Conservation (phyloP, 1,140 invertebrate genomes). For the Periplaneta americana region DNA sequence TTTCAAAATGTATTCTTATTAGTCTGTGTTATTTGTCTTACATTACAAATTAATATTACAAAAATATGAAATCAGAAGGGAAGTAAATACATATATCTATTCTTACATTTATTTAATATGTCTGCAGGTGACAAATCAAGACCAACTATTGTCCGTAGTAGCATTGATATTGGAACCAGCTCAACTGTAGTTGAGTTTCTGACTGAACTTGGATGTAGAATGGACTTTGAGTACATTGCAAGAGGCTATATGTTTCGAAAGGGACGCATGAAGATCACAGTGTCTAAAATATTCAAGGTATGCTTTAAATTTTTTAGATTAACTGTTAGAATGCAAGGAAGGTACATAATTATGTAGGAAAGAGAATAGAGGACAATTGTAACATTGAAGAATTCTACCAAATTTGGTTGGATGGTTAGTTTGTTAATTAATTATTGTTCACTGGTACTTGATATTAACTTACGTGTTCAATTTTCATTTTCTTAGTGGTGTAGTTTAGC, state of each 20-base stretch:
- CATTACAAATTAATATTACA: not conserved
- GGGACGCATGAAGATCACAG: slow-evolving; percentile 94
- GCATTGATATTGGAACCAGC: slow-evolving; percentile 87
- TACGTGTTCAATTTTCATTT: no score
- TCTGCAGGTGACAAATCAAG: slow-evolving; percentile 69
- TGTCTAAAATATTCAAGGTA: slow-evolving; percentile 88
- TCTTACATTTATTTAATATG: slow-evolving; percentile 1
- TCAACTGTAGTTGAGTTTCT: slow-evolving; percentile 87
- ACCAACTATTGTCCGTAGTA: slow-evolving; percentile 83
- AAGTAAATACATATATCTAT: not conserved
- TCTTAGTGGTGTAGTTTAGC: no score
- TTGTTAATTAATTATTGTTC: no score
- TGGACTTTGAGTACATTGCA: slow-evolving; percentile 91
- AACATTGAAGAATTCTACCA: no score
- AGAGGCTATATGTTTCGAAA: slow-evolving; percentile 95
- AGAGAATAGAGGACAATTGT: no score
- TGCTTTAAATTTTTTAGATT: no score
- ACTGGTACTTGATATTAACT: no score
- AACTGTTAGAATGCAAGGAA: no score
- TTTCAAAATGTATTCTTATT: no score
- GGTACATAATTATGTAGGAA: no score
- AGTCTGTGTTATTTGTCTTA: not conserved
- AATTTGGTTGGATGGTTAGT: no score
- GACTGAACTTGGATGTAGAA: slow-evolving; percentile 80
- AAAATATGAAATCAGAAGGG: no score